Evolutionary conservation across 1,140 invertebrate species (phyloP).

Genomic region (Drosophila funebris): DNA sequence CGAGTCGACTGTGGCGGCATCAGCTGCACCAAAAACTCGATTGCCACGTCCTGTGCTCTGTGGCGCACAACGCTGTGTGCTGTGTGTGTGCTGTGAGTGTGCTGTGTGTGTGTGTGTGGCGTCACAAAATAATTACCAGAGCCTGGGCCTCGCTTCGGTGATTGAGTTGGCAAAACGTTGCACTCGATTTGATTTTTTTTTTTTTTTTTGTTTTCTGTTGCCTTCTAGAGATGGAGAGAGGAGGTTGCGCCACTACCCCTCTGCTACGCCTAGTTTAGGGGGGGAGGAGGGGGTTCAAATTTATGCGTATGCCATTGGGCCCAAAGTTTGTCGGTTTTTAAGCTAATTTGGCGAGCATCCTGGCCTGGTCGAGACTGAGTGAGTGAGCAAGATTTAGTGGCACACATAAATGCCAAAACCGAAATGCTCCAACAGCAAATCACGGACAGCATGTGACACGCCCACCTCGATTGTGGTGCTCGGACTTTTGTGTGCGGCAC

Average conservation of each 20-base stretch:
- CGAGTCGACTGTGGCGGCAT: constrained; percentile 74
- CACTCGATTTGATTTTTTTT: constrained; percentile 78
- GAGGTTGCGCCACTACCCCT: neutral
- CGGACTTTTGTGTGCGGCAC: constrained; percentile 19
- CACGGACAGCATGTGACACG: constrained; percentile 65
- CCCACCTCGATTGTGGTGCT: constrained; percentile 45
- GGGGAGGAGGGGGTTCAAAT: constrained; percentile 42
- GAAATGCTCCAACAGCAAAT: constrained; percentile 75
- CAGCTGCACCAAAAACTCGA: constrained; percentile 80
- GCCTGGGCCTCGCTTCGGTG: constrained; percentile 53
- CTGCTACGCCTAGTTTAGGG: neutral
- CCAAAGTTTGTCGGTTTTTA: constrained; percentile 71
- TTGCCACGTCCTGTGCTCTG: constrained; percentile 44
- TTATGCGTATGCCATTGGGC: constrained; percentile 63
- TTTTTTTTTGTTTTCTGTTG: constrained; percentile 21
- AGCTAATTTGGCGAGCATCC: constrained; percentile 73
- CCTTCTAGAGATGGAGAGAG: neutral
- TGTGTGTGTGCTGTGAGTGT: neutral
- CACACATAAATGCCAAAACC: constrained; percentile 77
- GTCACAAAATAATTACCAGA: constrained; percentile 81
- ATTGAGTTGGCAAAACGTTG: constrained; percentile 80
- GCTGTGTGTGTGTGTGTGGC: constrained; percentile 31
- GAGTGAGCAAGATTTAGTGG: constrained; percentile 76
- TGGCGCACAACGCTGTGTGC: neutral
- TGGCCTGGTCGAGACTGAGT: constrained; percentile 48